A percentile compares a stretch with the other conserved stretches of the same genome.
Conservation (phyloP, 2,888 invertebrate species). For the Eustalomyia histrio region DNA sequence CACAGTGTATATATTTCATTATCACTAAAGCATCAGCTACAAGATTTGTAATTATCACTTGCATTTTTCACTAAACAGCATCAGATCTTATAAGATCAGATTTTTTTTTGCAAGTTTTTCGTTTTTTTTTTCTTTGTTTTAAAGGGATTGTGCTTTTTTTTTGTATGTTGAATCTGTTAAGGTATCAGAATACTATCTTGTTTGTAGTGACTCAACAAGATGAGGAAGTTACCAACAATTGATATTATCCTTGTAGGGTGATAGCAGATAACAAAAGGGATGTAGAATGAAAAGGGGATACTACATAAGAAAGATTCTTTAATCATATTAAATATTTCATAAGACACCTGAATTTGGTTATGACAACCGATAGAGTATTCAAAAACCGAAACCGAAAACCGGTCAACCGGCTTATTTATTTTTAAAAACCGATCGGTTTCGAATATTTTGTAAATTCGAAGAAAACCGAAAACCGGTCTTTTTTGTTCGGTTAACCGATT, state of each 20-base stretch:
- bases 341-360: too few relatives aligned
- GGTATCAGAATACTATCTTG: conserved; percentile 60
- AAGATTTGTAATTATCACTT: conserved; percentile 68
- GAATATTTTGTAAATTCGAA: too few relatives aligned
- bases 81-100: conserved; percentile 55
- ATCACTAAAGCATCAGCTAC: conserved; percentile 60
- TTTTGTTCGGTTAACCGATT: too few relatives aligned
- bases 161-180: conserved; percentile 44
- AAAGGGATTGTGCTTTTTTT: conserved; percentile 13
- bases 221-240: conserved; percentile 57
- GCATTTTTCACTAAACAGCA: conserved; percentile 64
- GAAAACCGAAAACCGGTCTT: too few relatives aligned
- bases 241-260: conserved; percentile 42
- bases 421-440: too few relatives aligned
- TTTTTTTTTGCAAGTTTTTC: conserved; percentile 20
- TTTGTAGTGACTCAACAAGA: conserved; percentile 55
- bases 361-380: too few relatives aligned
- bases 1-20: conserved; percentile 21
- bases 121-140: too few relatives aligned
- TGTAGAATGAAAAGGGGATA: not conserved
- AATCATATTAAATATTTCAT: too few relatives aligned
- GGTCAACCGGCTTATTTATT: too few relatives aligned
- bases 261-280: not conserved
- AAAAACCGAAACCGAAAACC: too few relatives aligned
- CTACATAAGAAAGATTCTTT: too few relatives aligned